Evolutionary conservation across 2,888 invertebrate species (phyloP).

Genomic region (Drosophila mettleri): DNA sequence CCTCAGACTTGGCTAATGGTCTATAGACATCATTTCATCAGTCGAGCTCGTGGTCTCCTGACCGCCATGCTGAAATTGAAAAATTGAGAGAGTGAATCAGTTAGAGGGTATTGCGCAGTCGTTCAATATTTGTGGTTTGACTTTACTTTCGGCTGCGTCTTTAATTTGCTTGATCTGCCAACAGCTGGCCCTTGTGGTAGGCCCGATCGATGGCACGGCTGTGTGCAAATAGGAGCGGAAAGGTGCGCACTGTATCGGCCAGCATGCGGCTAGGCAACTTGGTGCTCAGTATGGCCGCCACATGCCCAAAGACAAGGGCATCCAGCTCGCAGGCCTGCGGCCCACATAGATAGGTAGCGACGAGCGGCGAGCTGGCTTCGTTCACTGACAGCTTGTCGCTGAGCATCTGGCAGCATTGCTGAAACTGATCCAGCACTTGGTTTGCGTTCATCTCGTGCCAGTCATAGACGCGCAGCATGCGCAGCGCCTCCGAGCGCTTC

Average conservation of each 20-base stretch:
- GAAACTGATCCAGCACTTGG: conserved; percentile 89
- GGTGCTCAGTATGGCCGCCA: conserved; percentile 95
- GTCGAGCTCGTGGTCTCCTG: no score
- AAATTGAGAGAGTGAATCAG: neutral
- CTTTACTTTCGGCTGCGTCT: neutral
- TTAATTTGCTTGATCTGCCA: conserved; percentile 1
- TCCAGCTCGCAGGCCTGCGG: conserved; percentile 94
- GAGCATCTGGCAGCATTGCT: conserved; percentile 92
- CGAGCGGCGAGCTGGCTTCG: conserved; percentile 52
- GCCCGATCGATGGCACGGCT: conserved; percentile 36
- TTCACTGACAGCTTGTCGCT: conserved; percentile 89
- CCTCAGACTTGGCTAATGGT: neutral
- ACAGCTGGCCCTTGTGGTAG: conserved; percentile 21
- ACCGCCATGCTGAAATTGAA: no score
- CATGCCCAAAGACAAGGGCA: conserved; percentile 97
- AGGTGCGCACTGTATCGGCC: conserved; percentile 15
- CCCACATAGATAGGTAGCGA: conserved; percentile 90
- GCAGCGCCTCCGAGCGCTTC: conserved; percentile 89
- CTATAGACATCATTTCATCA: neutral
- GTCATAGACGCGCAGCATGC: conserved; percentile 90
- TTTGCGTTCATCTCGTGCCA: conserved; percentile 92
- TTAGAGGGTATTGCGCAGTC: neutral
- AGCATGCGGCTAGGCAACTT: conserved; percentile 89
- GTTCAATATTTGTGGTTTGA: neutral
- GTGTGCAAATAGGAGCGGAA: conserved; percentile 21